These are phyloP conservation scores for Petrocephalus zakoni DNA, from an alignment of 2,113 vertebrate species.

Conservation along the genomic window DNA sequence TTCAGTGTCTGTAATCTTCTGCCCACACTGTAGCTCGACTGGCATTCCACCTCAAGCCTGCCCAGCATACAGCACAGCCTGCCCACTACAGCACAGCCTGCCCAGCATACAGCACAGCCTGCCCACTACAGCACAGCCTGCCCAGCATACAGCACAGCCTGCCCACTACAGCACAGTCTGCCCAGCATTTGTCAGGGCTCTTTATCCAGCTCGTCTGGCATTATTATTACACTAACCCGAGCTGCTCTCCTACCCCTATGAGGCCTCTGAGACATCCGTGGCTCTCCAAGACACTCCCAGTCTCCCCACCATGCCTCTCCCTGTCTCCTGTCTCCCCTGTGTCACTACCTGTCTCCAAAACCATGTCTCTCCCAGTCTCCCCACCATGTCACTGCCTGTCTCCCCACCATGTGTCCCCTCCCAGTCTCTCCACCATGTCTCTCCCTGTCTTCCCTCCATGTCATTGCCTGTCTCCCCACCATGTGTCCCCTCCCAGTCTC, in stretches of 20 bases:
- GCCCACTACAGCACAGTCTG: neutral
- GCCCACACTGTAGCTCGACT: constrained; percentile 25
- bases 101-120: no score
- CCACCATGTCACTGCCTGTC: constrained; percentile 26
- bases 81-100: neutral
- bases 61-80: constrained; percentile 46
- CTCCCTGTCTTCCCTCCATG: neutral
- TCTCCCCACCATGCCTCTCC: no score
- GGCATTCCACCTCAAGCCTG: constrained; percentile 40
- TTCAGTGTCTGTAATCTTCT: neutral
- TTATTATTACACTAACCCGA: constrained; percentile 30
- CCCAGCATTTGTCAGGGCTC: constrained; percentile 51
- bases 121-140: neutral
- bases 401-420: constrained; percentile 17
- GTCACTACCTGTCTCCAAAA: constrained; percentile 31
- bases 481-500: constrained; percentile 18
- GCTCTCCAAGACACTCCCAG: no score
- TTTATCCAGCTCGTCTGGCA: constrained; percentile 64
- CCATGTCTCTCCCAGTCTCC: neutral
- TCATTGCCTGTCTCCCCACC: constrained; percentile 27
- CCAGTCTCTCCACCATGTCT: neutral
- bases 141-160: constrained; percentile 25
- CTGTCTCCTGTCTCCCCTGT: neutral
- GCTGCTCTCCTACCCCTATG: constrained; percentile 34
- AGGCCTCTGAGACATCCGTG: constrained; percentile 24